A percentile compares a stretch with the other conserved stretches of the same genome.
Conservation (phyloP, 2,888 invertebrate genomes). For the Fabriciana adippe region DNA sequence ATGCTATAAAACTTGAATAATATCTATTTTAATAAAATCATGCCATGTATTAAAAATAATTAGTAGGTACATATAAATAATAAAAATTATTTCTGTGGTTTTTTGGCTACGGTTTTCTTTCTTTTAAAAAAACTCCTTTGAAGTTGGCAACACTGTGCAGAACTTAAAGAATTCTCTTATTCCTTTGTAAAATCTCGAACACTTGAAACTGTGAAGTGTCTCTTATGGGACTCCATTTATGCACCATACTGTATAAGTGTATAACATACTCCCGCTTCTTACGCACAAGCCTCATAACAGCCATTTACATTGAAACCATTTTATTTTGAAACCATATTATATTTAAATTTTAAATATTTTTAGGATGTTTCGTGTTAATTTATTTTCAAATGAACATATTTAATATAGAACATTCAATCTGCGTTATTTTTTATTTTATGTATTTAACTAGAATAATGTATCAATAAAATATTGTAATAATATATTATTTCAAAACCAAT, state of each 20-base stretch:
- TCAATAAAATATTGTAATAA: too few species aligned
- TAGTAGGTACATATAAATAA: not conserved
- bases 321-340: too few species aligned
- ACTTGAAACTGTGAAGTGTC: constrained; percentile 57
- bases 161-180: constrained; percentile 41
- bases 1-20: too few species aligned
- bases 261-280: not conserved
- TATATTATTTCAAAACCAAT: too few species aligned
- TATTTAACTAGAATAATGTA: too few species aligned
- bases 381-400: not conserved
- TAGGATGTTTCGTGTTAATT: not conserved
- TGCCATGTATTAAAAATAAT: not conserved
- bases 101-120: constrained; percentile 2
- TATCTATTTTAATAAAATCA: too few species aligned
- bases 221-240: constrained; percentile 31
- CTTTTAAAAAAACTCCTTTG: constrained; percentile 4
- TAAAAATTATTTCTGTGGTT: not conserved
- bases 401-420: too few species aligned
- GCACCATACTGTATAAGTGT: not conserved
- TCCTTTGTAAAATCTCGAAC: constrained; percentile 57
- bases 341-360: too few species aligned
- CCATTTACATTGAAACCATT: constrained; percentile 8
- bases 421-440: too few species aligned
- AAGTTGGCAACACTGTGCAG: constrained; percentile 13
- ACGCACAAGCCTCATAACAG: not conserved